Evolutionary conservation across 2,797 vertebrate species (phyloP), one percentile per base, ranked within the genome.

Genomic region (Cichlasoma orientale): DNA sequence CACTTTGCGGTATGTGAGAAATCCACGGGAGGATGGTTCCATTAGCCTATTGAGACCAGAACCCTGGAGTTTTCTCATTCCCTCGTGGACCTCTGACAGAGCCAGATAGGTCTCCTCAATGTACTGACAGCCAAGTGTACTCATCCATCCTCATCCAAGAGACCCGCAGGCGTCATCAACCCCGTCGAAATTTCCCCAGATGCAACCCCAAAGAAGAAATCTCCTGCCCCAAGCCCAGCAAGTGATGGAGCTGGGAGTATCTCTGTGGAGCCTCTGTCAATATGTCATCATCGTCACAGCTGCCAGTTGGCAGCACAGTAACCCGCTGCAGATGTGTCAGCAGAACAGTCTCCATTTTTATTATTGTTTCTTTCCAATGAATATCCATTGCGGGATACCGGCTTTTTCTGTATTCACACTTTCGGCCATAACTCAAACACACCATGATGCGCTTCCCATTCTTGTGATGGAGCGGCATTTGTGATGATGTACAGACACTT

Each of bases 61-160:
- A 70, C 89, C 78, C 87, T 71, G 1, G 83, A 83, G 89, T 86
- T 85, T 78, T 85, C 82, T 78, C 79, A 21, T 68, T 88, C 86
- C 80, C 79, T 80, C 38, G 82, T 77, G 78, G 80, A 86, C 83
- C 69, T 90, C 89, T 94, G 90, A 87, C 89, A 88, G 47, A 90
- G 86, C 90, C 81, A 91, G 90, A 94, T 93, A 91, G 91, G 92
- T 89, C 84, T 89, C 82, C 80, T 89, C 77, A 70, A 80, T 79
- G 78, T 79, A 86, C 90, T 94, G 93, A 93, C 93, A 93, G 89
- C 90, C 92, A 92, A 93, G 95, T 93, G 89, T 93, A 90, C 93
- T 92, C 92, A 94, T 96, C 93, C 88, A 94, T 95, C 91, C 92
- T 95, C 91, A 93, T 94, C 92, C 90, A 56, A 80, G 82, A 83